These are phyloP conservation scores for Muntiacus reevesi DNA, from an alignment of 2,113 vertebrate species.

Conservation along the genomic window DNA sequence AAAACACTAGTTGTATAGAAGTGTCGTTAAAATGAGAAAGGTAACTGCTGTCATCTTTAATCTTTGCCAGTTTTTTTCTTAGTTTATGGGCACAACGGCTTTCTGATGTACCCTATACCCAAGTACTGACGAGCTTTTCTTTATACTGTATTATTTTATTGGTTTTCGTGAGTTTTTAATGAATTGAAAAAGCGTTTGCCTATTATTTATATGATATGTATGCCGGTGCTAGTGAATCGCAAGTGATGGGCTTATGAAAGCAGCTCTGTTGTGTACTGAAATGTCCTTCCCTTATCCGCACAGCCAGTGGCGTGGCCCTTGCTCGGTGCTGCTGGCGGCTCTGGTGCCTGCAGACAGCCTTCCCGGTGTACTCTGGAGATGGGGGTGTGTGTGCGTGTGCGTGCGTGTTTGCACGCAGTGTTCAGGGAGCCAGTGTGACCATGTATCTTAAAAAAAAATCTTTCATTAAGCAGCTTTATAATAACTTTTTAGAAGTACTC, in stretches of 20 bases:
- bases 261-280: neutral
- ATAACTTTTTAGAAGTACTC: neutral
- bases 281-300: neutral
- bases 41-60: neutral
- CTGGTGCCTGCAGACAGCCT: neutral
- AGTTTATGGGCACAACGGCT: constrained; percentile 19
- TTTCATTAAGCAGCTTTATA: neutral
- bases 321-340: neutral
- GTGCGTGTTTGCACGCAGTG: neutral
- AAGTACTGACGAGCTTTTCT: neutral
- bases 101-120: neutral
- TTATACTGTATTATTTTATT: neutral
- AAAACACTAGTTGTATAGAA: neutral
- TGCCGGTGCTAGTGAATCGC: neutral
- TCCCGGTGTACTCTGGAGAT: neutral
- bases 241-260: neutral
- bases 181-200: neutral
- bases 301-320: neutral
- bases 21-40: constrained; percentile 19
- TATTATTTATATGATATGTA: neutral
- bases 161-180: constrained; percentile 21
- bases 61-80: neutral
- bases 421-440: neutral
- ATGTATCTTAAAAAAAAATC: neutral
- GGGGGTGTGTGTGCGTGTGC: neutral